A percentile compares a stretch with the other conserved stretches of the same genome.
phyloP scores from a whole-genome alignment of 2,797 vertebrate species.

The Spheniscus humboldti region DNA sequence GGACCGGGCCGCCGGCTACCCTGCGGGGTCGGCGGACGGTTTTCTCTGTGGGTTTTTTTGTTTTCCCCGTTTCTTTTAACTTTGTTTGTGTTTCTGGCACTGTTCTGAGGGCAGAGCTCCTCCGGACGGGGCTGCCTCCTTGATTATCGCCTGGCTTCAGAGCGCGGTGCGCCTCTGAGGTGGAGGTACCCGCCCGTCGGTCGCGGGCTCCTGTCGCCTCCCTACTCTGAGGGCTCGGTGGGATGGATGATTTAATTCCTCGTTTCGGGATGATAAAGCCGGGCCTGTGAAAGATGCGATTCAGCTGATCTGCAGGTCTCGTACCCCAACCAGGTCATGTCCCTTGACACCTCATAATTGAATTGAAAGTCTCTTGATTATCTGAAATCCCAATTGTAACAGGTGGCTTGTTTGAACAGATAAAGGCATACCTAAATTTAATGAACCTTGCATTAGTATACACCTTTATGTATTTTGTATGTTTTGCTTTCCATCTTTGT shows the following conservation, averaged over 20 bases:
- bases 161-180: not conserved
- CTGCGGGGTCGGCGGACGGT: not conserved
- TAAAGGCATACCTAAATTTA: not conserved
- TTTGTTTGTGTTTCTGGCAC: not conserved
- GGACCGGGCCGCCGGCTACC: not conserved
- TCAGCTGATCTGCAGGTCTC: not conserved
- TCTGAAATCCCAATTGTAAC: not conserved
- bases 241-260: fast-evolving
- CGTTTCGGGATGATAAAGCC: not conserved
- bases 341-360: not conserved
- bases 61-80: not conserved
- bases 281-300: not conserved
- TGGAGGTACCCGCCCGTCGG: not conserved
- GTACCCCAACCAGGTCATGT: not conserved
- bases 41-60: not conserved
- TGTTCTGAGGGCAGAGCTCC: not conserved
- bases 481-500: not conserved
- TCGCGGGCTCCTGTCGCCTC: not conserved
- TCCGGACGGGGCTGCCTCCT: not conserved
- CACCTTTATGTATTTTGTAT: fast-evolving
- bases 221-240: not conserved
- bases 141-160: not conserved
- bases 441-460: fast-evolving
- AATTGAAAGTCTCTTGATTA: not conserved
- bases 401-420: not conserved